These are phyloP conservation scores for Pelobates cultripes DNA, from an alignment of 2,797 vertebrate species.

Conservation along the genomic window DNA sequence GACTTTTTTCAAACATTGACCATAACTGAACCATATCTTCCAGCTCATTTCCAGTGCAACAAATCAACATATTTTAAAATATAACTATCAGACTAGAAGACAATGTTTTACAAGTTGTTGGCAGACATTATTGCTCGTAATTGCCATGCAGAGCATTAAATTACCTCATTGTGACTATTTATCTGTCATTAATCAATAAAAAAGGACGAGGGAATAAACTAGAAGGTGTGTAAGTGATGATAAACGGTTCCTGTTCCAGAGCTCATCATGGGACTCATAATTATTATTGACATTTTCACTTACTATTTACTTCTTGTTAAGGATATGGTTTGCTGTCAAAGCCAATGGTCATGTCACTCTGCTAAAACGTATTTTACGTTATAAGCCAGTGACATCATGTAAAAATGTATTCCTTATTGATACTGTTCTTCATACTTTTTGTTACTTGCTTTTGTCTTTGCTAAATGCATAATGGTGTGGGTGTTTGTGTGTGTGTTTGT, in stretches of 20 bases:
- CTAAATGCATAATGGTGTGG: no score
- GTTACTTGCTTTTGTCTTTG: background rate
- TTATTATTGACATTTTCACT: conserved; percentile 45
- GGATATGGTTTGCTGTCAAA: background rate
- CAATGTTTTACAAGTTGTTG: background rate
- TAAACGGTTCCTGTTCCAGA: conserved; percentile 5
- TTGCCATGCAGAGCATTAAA: conserved; percentile 7
- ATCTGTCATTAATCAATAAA: conserved; percentile 9
- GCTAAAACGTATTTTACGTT: background rate
- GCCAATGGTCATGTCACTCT: conserved; percentile 23
- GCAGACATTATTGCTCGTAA: background rate
- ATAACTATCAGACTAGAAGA: background rate
- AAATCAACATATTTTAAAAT: background rate
- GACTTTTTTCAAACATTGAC: background rate
- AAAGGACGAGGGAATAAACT: background rate
- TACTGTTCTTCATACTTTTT: background rate
- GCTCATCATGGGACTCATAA: conserved; percentile 40
- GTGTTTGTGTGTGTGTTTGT: background rate
- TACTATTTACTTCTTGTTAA: conserved; percentile 32
- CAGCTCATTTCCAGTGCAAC: background rate
- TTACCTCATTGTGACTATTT: conserved; percentile 1
- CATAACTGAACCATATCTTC: background rate
- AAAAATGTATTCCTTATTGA: background rate
- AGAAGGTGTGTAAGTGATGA: conserved; percentile 18
- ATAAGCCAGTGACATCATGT: background rate